Conservation (phyloP, 1,140 invertebrate genomes). For the Sinonovacula constricta region DNA sequence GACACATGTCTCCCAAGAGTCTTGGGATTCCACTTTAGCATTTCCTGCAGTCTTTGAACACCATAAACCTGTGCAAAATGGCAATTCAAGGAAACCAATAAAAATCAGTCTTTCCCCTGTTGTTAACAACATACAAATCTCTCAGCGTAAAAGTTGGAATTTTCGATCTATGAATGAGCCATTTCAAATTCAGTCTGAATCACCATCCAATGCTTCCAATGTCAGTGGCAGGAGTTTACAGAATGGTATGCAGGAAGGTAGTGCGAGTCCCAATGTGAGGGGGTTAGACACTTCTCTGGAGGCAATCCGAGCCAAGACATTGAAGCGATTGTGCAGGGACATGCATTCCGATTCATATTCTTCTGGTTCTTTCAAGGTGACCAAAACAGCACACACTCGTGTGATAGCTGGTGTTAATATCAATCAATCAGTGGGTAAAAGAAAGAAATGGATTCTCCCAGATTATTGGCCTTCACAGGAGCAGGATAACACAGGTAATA, state of each 20-base stretch:
- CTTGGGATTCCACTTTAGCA: slow-evolving; percentile 33
- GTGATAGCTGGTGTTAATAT: background rate
- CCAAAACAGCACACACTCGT: background rate
- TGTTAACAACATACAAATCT: slow-evolving; percentile 4
- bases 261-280: background rate
- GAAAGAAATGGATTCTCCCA: slow-evolving; percentile 45
- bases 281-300: background rate
- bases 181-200: too few species aligned
- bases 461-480: slow-evolving; percentile 27
- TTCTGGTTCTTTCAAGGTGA: background rate
- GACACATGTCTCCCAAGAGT: slow-evolving; percentile 41
- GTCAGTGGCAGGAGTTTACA: slow-evolving; percentile 23
- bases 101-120: slow-evolving; percentile 22
- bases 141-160: slow-evolving; percentile 31
- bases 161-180: slow-evolving; percentile 37
- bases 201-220: too few species aligned
- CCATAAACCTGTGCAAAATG: too few species aligned
- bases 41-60: slow-evolving; percentile 15
- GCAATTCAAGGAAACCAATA: slow-evolving; percentile 34
- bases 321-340: slow-evolving; percentile 6
- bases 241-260: slow-evolving; percentile 5
- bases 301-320: background rate
- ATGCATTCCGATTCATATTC: background rate
- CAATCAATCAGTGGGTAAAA: background rate
- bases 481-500: background rate